Conservation (phyloP, 2,888 invertebrate species). For the Podotricha telesiphe region DNA sequence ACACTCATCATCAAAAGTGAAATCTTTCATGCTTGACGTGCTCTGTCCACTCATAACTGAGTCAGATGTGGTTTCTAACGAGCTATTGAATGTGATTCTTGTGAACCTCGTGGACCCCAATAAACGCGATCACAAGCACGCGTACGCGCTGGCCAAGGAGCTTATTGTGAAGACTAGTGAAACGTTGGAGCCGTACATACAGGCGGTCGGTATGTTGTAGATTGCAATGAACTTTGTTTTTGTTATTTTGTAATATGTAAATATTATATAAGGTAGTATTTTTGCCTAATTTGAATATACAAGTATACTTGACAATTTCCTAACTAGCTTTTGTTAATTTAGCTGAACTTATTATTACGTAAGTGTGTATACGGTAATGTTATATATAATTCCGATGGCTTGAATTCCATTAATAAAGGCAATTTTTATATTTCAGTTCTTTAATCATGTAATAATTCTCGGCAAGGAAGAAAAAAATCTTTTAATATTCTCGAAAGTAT, state of each 20-base stretch:
- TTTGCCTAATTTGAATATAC: no score
- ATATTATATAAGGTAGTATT: no score
- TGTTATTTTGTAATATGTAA: neutral
- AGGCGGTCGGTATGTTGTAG: constrained; percentile 85
- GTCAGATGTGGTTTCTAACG: constrained; percentile 97
- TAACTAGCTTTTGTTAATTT: no score
- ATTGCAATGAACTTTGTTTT: neutral
- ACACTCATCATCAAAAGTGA: constrained; percentile 97
- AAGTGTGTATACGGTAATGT: no score
- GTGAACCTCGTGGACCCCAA: constrained; percentile 97
- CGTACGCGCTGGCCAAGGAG: constrained; percentile 95
- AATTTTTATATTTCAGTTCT: constrained; percentile 86
- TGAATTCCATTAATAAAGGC: neutral
- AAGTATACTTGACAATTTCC: no score
- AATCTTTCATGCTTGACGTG: constrained; percentile 98
- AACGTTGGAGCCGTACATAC: constrained; percentile 96
- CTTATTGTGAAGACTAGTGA: constrained; percentile 95
- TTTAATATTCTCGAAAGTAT: constrained; percentile 92
- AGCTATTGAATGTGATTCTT: constrained; percentile 96
- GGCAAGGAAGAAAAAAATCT: constrained; percentile 94
- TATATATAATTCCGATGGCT: neutral
- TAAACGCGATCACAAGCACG: constrained; percentile 94
- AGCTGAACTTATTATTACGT: no score
- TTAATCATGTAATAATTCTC: constrained; percentile 96
- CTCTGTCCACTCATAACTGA: constrained; percentile 97